Evolutionary conservation across 2,888 invertebrate genomes (phyloP), one percentile per base, ranked within the genome.

Genomic region (Pachymerium ferrugineum): DNA sequence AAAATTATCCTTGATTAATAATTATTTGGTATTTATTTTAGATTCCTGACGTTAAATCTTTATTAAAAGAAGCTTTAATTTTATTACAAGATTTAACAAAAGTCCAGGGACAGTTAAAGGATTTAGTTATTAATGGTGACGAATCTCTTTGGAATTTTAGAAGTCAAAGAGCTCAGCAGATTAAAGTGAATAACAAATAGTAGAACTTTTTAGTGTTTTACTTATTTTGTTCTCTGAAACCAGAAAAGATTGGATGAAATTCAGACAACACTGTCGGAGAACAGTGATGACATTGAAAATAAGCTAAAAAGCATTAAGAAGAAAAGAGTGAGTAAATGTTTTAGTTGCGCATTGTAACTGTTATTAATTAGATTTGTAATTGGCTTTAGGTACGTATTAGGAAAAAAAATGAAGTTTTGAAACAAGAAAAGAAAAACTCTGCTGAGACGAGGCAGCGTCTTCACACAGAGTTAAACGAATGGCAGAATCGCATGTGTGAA

Each of bases 381-480:
- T 19, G n/a, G n/a, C n/a, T n/a, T n/a, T 54, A 54, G 47, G 2
- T 54, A 5, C 25, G 62, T 28, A 62, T 28, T 25, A 28, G 12
- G 14, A 5, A n/a, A 22, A 70, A 73, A 73, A 54, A n/a, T 16
- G 35, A 35, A 73, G 70, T 35, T 35, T 54, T 42, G 73, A 70
- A 72, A 42, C 29, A 1, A 67, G 71, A 28, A 29, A 62, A 30
- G 68, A 38, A 29, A 16, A 67, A 74, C 22, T 47, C 12, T 16
- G 68, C 69, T 2, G 33, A 72, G 35, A 70, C 35, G 8, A 70
- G 76, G 22, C 67, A 54, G 22, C 70, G 30, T 10, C 30, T 74
- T 1, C 35, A 74, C 54, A 74, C 42, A 62, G 70, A 75, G 73
- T 75, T 77, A 54, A 75, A 76, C 28, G 73, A 73, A n/a, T 77